A percentile compares a stretch with the other conserved stretches of the same genome.
Conservation (phyloP, 53 echinoderm and acorn worm genomes). For the Astropecten irregularis region DNA sequence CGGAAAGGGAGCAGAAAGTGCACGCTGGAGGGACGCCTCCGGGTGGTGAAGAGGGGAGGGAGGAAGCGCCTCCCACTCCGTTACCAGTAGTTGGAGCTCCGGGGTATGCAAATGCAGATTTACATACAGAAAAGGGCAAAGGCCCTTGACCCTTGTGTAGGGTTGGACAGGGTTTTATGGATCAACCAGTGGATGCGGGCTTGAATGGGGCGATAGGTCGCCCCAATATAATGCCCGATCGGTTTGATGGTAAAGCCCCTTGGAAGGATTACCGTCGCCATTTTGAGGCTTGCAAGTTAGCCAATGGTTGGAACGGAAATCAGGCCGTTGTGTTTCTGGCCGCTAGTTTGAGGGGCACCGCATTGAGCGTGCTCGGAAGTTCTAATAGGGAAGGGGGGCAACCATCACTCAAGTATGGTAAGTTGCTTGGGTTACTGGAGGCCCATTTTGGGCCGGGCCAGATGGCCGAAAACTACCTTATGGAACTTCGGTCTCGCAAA, state of each 20-base stretch:
- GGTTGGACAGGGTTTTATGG: background rate
- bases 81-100: background rate
- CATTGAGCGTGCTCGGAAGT: slow-evolving; percentile 22
- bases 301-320: slow-evolving; percentile 13
- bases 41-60: background rate
- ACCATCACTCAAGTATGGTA: background rate
- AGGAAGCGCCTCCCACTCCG: no score
- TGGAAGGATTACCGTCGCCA: slow-evolving; percentile 31
- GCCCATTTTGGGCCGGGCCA: slow-evolving; percentile 15
- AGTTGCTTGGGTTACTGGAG: background rate
- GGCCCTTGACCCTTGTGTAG: background rate
- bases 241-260: slow-evolving; percentile 26
- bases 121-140: background rate
- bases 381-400: background rate
- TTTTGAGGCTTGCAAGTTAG: slow-evolving; percentile 20
- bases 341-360: slow-evolving; percentile 31
- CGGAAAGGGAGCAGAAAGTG: background rate
- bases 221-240: slow-evolving; percentile 11
- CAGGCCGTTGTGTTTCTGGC: slow-evolving; percentile 26
- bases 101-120: background rate
- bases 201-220: background rate
- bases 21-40: background rate
- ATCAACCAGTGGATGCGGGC: background rate
- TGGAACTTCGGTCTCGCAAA: background rate
- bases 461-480: slow-evolving; percentile 17